Evolutionary conservation across 2,113 vertebrate species (phyloP), one percentile per base, ranked within the genome.

Genomic region (Pollachius pollachius): DNA sequence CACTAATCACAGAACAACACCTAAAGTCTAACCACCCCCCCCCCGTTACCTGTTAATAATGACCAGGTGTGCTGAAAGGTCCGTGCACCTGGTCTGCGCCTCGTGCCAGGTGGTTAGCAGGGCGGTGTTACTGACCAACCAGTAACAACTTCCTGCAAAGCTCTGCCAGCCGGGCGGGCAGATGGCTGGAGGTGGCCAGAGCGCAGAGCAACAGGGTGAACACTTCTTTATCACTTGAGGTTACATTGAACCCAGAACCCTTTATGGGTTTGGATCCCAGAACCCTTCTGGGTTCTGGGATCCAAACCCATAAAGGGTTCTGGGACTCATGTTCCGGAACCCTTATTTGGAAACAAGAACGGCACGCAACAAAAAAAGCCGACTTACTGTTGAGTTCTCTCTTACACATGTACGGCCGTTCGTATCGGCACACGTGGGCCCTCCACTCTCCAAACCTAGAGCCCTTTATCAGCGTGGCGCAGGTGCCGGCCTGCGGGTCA

Each of bases 361-460:
- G 23, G 3, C 23, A 23, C 23, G 6, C 4, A 56, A 56, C 1
- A 56, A 56, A 56, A 15, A 56, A 56, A 15, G 13, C 11, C 15
- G 2, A 4, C 90, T 88, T 82, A 93, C 92, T 93, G 82, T 89
- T 92, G 73, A 93, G 62, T 2, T 77, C 77, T 15, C 87, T 84
- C 81, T 94, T 87, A 69, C 91, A 94, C 84, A 92, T 90, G 86
- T 87, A 93, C 0, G 91, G 91, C 5, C 91, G 86, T 72, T 92
- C 90, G 0, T 87, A 9, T 74, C 90, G 76, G 74, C 92, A 94
- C 15, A 73, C 3, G 5, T 91, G 90, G 6, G 84, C 52, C 68
- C 15, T 89, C 92, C 92, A 93, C 48, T 88, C 89, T 21, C 90
- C 92, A 59, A 73, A 89, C 2, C 81, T 52, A 1, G 34, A 0